phyloP scores from a whole-genome alignment of 2,797 vertebrate species.

The Clarias platycephalus region DNA sequence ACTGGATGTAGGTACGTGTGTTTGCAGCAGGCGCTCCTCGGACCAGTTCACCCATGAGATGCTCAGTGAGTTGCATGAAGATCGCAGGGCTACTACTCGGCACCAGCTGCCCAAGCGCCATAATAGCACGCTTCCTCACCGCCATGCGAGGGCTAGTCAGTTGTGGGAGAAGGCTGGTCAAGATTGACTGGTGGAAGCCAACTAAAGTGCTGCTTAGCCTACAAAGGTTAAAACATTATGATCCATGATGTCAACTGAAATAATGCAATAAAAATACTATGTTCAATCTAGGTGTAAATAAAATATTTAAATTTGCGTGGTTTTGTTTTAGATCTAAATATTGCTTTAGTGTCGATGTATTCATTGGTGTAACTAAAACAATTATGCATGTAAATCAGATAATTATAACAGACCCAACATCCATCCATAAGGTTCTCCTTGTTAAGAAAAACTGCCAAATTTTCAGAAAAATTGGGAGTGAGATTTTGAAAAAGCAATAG shows the following conservation, averaged over 20 bases:
- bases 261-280: neutral
- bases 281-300: neutral
- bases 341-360: neutral
- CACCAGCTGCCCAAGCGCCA: constrained; percentile 89
- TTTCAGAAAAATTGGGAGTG: too few species aligned
- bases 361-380: neutral
- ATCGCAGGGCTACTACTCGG: constrained; percentile 83
- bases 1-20: constrained; percentile 90
- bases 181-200: constrained; percentile 86
- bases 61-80: constrained; percentile 87
- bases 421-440: neutral
- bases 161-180: constrained; percentile 87
- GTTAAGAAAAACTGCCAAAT: neutral
- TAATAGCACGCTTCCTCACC: constrained; percentile 88
- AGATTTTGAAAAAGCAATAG: too few species aligned
- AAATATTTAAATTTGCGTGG: neutral
- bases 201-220: constrained; percentile 85
- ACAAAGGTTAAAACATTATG: constrained; percentile 42
- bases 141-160: constrained; percentile 89
- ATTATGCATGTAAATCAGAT: neutral
- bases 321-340: neutral
- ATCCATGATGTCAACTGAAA: neutral
- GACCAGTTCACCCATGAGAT: constrained; percentile 79
- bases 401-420: neutral
- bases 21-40: constrained; percentile 76